Evolutionary conservation across 2,888 invertebrate genomes (phyloP).

Genomic region (Deroplatys truncata): DNA sequence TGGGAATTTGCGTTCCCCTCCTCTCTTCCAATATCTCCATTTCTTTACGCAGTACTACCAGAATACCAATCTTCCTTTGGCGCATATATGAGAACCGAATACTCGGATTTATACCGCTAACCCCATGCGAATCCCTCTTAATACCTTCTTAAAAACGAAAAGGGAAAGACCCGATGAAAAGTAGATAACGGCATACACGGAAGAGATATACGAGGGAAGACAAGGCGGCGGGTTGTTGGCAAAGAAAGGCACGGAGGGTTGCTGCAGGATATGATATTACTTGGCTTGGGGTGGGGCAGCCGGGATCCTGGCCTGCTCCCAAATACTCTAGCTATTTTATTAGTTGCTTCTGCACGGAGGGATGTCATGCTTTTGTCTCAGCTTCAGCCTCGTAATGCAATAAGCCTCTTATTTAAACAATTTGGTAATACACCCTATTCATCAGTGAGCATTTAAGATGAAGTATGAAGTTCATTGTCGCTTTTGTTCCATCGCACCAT

Average conservation of each 20-base stretch:
- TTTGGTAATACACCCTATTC: not conserved
- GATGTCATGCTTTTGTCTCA: not conserved
- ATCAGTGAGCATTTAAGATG: not conserved
- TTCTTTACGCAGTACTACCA: not conserved
- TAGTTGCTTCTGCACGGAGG: not conserved
- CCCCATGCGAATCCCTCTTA: not conserved
- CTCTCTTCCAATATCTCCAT: not conserved
- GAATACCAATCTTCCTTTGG: not conserved
- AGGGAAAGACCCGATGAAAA: not conserved
- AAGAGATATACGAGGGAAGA: not conserved
- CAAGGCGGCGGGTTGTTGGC: not conserved
- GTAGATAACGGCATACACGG: not conserved
- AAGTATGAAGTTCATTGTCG: not conserved
- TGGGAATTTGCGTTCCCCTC: not conserved
- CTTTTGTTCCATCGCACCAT: not conserved
- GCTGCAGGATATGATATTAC: not conserved
- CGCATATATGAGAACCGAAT: not conserved
- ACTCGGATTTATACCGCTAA: not conserved
- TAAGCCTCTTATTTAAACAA: not conserved
- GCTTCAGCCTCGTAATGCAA: not conserved
- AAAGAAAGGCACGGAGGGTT: not conserved
- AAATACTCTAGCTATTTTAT: not conserved
- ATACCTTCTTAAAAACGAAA: not conserved
- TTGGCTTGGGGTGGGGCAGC: not conserved
- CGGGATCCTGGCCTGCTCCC: not conserved